These are phyloP conservation scores for Andrena chrysosceles DNA, from an alignment of 2,888 invertebrate genomes.

Conservation along the genomic window DNA sequence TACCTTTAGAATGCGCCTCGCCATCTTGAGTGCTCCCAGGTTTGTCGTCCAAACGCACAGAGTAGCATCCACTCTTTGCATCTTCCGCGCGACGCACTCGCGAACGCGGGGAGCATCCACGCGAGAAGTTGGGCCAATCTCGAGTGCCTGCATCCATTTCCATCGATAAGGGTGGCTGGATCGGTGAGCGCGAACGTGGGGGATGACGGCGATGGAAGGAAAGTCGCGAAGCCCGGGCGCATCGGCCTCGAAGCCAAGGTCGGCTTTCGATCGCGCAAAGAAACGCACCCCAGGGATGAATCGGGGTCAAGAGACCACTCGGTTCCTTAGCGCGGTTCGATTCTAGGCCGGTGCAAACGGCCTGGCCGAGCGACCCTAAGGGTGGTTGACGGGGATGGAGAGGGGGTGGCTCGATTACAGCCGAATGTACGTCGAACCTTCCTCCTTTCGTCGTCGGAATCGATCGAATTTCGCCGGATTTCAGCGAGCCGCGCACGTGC, in stretches of 20 bases:
- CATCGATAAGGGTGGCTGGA: not conserved
- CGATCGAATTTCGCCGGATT: constrained; percentile 74
- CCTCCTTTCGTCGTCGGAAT: constrained; percentile 59
- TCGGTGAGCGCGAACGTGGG: not conserved
- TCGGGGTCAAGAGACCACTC: constrained; percentile 73
- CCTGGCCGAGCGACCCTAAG: not conserved
- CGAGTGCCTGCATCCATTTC: not conserved
- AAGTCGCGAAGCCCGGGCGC: constrained; percentile 33
- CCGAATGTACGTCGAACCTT: constrained; percentile 67
- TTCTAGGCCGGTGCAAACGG: constrained; percentile 49
- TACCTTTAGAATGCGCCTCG: too few species aligned
- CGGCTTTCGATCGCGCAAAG: constrained; percentile 69
- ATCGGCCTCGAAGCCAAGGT: constrained; percentile 68
- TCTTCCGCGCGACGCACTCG: not conserved
- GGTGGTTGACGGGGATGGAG: not conserved
- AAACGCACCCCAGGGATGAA: constrained; percentile 50
- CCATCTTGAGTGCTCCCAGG: too few species aligned
- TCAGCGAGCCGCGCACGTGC: constrained; percentile 71
- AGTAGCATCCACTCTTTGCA: not conserved
- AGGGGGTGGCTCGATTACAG: constrained; percentile 59
- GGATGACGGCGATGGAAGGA: not conserved
- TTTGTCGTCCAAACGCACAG: too few species aligned
- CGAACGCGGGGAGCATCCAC: not conserved
- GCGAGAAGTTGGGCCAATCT: not conserved
- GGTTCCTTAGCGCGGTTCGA: constrained; percentile 59